Conservation (phyloP, 2,888 invertebrate genomes). For the Heterodera filipjevi region DNA sequence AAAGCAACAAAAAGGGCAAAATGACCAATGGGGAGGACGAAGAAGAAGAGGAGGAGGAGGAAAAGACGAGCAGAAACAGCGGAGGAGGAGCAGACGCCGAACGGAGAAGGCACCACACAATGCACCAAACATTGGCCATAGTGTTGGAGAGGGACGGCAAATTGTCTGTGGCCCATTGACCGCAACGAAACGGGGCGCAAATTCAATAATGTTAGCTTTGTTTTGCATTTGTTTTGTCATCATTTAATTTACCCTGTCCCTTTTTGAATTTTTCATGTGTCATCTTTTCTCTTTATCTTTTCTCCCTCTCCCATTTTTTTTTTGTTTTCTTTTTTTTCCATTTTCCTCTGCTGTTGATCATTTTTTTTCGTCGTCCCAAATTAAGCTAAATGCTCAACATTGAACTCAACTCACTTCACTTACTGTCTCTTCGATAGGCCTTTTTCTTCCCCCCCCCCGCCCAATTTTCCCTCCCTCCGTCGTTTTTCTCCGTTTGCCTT, state of each 20-base stretch:
- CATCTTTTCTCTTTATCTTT: neutral
- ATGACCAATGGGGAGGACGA: neutral
- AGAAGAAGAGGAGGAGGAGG: neutral
- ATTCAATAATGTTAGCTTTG: no score
- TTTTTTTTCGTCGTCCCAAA: neutral
- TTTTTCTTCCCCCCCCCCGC: neutral
- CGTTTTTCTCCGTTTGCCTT: no score
- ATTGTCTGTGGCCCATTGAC: constrained; percentile 11
- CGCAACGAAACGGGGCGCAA: no score
- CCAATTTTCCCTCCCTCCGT: no score
- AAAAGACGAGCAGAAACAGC: neutral
- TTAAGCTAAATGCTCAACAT: neutral
- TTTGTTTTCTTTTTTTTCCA: neutral
- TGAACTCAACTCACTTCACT: no score
- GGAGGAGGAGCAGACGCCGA: neutral
- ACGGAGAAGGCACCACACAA: neutral
- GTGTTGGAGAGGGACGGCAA: neutral
- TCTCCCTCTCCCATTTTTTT: no score
- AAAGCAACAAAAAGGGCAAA: neutral
- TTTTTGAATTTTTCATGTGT: no score
- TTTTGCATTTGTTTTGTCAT: no score
- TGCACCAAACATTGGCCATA: neutral
- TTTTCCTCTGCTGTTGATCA: neutral
- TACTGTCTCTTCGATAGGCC: neutral
- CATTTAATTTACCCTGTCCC: no score